These are phyloP conservation scores for Phylloscopus trochiloides DNA, from an alignment of 2,113 vertebrate species.

Conservation along the genomic window DNA sequence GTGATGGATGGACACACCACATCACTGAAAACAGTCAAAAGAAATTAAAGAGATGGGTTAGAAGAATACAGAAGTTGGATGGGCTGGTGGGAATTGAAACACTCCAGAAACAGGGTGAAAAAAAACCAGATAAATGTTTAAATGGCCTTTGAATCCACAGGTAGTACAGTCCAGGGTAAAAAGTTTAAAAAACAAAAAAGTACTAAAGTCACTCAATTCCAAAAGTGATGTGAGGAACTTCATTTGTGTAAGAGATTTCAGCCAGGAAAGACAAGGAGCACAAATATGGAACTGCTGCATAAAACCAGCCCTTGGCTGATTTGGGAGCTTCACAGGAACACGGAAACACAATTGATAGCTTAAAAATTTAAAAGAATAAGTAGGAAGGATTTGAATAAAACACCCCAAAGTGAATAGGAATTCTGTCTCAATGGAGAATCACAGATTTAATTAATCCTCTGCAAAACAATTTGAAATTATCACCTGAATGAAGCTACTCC, in stretches of 20 bases:
- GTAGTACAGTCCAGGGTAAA: not conserved
- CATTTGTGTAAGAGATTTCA: not conserved
- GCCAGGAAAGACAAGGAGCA: not conserved
- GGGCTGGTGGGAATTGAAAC: not conserved
- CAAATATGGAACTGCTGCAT: not conserved
- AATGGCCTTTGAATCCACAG: not conserved
- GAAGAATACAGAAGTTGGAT: not conserved
- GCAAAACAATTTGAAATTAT: not conserved
- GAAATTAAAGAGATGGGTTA: not conserved
- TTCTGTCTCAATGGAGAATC: not conserved
- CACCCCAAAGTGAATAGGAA: not conserved
- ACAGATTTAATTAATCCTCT: not conserved
- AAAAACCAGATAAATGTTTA: not conserved
- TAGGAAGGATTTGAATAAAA: not conserved
- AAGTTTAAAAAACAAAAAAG: not conserved
- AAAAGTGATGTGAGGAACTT: not conserved
- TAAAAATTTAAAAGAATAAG: not conserved
- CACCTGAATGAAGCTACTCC: not conserved
- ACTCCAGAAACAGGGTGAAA: not conserved
- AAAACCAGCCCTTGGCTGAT: not conserved
- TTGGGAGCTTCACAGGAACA: not conserved
- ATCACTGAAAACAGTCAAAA: not conserved
- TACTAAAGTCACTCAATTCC: not conserved
- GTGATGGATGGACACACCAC: not conserved
- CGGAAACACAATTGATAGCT: not conserved